phyloP scores from a whole-genome alignment of 2,113 vertebrate genomes.

The Odontophorus gujanensis region DNA sequence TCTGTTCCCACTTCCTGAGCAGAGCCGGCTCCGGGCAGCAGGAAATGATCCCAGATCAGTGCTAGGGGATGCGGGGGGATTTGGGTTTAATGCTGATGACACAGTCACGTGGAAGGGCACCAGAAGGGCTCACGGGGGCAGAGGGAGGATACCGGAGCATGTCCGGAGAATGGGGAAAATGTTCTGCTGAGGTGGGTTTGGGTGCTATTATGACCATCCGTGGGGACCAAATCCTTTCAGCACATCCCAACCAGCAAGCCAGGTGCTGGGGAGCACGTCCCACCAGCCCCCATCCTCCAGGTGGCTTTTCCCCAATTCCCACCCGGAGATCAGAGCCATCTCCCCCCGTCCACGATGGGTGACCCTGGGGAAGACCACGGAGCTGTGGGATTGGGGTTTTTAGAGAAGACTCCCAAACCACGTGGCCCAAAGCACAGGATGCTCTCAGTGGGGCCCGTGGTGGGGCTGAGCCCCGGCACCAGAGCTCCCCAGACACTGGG shows the following conservation, averaged over 20 bases:
- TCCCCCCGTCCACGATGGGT: accelerated
- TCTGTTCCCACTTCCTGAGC: background rate
- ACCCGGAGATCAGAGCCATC: accelerated
- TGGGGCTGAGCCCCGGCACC: background rate
- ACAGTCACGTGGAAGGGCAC: background rate
- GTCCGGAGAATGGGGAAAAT: accelerated
- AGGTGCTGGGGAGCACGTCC: background rate
- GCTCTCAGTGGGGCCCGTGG: background rate
- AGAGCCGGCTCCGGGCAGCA: background rate
- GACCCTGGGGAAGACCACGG: background rate
- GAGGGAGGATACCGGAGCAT: background rate
- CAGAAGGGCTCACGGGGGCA: background rate
- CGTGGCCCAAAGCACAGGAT: background rate
- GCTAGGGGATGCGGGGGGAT: accelerated
- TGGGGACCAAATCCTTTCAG: background rate
- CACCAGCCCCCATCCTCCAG: background rate
- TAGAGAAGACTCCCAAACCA: background rate
- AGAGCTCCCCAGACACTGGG: background rate
- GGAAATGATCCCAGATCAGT: background rate
- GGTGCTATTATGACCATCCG: too few species aligned
- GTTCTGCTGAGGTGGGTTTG: background rate
- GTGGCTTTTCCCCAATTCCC: background rate
- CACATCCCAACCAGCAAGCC: background rate
- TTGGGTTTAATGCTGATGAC: background rate
- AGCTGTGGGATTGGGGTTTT: background rate